Percentiles rank a stretch among this genome's conserved stretches.
phyloP scores from a whole-genome alignment of 2,888 invertebrate species.

The Euplagia quadripunctaria region DNA sequence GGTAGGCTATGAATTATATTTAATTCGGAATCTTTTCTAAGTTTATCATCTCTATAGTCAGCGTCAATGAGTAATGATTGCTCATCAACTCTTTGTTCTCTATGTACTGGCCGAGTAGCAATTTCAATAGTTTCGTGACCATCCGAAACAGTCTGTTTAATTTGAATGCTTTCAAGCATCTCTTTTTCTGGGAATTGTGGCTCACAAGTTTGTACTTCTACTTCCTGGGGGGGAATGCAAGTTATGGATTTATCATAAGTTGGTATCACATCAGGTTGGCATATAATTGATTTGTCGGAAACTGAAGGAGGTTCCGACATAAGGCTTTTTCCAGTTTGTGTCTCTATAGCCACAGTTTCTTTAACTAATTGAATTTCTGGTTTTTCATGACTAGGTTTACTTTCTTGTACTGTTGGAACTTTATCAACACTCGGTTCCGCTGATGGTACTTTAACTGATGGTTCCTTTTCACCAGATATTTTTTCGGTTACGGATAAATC shows the following conservation, averaged over 20 bases:
- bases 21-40: slow-evolving; percentile 89
- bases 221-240: slow-evolving; percentile 86
- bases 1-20: slow-evolving; percentile 91
- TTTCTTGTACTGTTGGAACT: slow-evolving; percentile 58
- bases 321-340: slow-evolving; percentile 90
- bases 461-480: slow-evolving; percentile 23
- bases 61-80: slow-evolving; percentile 91
- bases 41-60: slow-evolving; percentile 88
- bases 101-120: slow-evolving; percentile 88
- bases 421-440: slow-evolving; percentile 54
- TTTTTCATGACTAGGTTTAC: slow-evolving; percentile 57
- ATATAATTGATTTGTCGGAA: slow-evolving; percentile 79
- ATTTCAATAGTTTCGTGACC: slow-evolving; percentile 92
- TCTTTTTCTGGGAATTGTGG: slow-evolving; percentile 81
- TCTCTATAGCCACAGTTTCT: slow-evolving; percentile 83
- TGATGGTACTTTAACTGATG: slow-evolving; percentile 52
- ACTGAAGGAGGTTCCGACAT: slow-evolving; percentile 77
- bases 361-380: slow-evolving; percentile 51
- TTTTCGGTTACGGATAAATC: slow-evolving; percentile 35
- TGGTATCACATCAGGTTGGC: slow-evolving; percentile 69
- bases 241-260: slow-evolving; percentile 85
- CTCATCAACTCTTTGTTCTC: slow-evolving; percentile 82
- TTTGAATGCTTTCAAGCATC: slow-evolving; percentile 89
- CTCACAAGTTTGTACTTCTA: slow-evolving; percentile 89
- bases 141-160: slow-evolving; percentile 88